Percentiles rank a stretch among this genome's conserved stretches.
phyloP scores from a whole-genome alignment of 2,797 vertebrate species.

The Synaphobranchus kaupii region DNA sequence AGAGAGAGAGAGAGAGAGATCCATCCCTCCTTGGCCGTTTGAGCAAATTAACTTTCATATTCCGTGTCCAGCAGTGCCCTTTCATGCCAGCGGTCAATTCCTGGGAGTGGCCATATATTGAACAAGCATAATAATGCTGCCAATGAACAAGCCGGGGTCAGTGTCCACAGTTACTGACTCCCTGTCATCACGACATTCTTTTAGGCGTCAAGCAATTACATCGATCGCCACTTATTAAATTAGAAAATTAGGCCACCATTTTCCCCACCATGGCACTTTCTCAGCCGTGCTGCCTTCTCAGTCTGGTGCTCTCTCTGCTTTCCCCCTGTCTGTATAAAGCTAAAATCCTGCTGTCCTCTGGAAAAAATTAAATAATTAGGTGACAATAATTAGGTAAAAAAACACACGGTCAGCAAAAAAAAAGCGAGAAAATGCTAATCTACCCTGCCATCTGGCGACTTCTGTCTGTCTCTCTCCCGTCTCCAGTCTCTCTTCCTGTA shows the following conservation, averaged over 20 bases:
- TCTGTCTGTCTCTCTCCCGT: neutral
- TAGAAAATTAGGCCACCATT: neutral
- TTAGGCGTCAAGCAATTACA: neutral
- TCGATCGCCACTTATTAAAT: neutral
- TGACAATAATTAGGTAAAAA: neutral
- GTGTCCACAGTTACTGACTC: neutral
- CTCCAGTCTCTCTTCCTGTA: neutral
- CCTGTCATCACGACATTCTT: neutral
- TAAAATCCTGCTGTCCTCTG: neutral
- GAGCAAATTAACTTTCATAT: neutral
- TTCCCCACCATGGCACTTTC: neutral
- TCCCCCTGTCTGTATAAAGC: too few relatives aligned
- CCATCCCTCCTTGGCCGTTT: neutral
- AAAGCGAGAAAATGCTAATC: neutral
- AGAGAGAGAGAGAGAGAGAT: neutral
- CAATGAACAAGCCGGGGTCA: neutral
- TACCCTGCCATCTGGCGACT: neutral
- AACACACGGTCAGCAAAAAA: neutral
- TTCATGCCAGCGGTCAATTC: neutral
- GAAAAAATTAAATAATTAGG: neutral
- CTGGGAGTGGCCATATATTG: neutral
- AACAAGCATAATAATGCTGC: neutral
- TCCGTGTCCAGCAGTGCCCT: neutral
- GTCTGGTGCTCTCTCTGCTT: neutral
- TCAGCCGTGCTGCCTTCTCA: neutral